Conservation (phyloP, 2,113 vertebrate species). For the Tricholaema leucomelas region DNA sequence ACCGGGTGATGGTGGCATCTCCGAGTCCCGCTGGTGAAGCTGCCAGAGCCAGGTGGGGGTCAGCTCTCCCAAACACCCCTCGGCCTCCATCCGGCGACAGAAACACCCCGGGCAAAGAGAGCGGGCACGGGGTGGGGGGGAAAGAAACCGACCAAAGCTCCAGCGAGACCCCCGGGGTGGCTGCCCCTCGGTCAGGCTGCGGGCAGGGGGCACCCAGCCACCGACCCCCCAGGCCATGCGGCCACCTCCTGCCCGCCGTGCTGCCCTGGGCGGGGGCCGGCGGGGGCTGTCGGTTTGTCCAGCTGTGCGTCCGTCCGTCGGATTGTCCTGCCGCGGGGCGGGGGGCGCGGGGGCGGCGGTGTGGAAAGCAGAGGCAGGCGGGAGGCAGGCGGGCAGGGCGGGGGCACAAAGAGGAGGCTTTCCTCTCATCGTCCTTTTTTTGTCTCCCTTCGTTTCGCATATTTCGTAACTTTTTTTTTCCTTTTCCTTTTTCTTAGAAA, state of each 20-base stretch:
- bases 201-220: neutral
- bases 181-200: neutral
- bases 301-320: neutral
- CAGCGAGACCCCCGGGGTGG: neutral
- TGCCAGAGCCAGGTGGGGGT: neutral
- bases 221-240: neutral
- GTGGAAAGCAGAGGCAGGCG: conserved; percentile 40
- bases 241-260: neutral
- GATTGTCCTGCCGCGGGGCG: conserved; percentile 65
- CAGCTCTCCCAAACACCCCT: neutral
- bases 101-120: neutral
- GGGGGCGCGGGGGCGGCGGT: neutral
- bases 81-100: neutral
- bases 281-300: neutral
- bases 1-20: conserved; percentile 12
- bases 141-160: neutral
- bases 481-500: conserved; percentile 9
- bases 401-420: neutral
- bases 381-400: conserved; percentile 27
- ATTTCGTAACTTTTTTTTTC: neutral
- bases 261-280: neutral
- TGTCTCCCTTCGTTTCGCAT: neutral
- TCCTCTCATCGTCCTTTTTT: conserved; percentile 19
- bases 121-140: neutral
- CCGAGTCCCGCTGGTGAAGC: conserved; percentile 12